Evolutionary conservation across 2,888 invertebrate species (phyloP), one percentile per base, ranked within the genome.

Genomic region (Gryllus longicercus): DNA sequence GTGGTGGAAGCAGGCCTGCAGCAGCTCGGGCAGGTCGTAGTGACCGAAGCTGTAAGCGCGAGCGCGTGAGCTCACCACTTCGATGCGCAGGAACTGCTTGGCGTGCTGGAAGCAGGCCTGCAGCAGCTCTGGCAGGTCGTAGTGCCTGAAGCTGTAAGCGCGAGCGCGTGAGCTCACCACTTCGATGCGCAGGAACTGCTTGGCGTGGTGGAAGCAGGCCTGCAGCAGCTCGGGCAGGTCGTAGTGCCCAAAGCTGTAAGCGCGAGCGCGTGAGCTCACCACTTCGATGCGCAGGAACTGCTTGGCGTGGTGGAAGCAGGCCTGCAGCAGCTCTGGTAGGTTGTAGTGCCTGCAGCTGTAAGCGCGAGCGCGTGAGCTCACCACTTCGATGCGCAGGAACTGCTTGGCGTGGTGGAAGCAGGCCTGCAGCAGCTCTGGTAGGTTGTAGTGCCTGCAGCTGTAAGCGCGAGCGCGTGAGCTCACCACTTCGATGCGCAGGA

Each of bases 351-450:
- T 25, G 2, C 2, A 25, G 25, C 25, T 25, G 25, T 3, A 25
- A 25, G 25, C 21, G 74, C 3, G 18, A 21, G 21, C 23, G 12
- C 50, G 25, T 1, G 21, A 10, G 86, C 90, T 88, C 86, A 95
- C 96, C 85, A 96, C 95, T 88, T 96, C 96, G 87, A 96, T 95
- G 84, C 96, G 91, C 74, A 97, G 90, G 87, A 96, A 96, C 87
- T 97, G 96, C 87, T 97, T 97, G 84, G 96, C 96, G 85, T 97
- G 97, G 86, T 97, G 97, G 89, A 97, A 97, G 88, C 97, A 97
- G 16, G 97, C 97, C 86, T 97, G 96, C 82, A 97, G 89, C 80
- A 97, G 89, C 86, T 97, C 97, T 0, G 97, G 96, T 82, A 97
- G 89, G 87, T 97, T 97, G 87, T 96, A 97, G 86, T 97, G 97